A percentile compares a stretch with the other conserved stretches of the same genome.
Evolutionary conservation across 2,797 vertebrate genomes (phyloP).

Genomic region (Spea hammondii): DNA sequence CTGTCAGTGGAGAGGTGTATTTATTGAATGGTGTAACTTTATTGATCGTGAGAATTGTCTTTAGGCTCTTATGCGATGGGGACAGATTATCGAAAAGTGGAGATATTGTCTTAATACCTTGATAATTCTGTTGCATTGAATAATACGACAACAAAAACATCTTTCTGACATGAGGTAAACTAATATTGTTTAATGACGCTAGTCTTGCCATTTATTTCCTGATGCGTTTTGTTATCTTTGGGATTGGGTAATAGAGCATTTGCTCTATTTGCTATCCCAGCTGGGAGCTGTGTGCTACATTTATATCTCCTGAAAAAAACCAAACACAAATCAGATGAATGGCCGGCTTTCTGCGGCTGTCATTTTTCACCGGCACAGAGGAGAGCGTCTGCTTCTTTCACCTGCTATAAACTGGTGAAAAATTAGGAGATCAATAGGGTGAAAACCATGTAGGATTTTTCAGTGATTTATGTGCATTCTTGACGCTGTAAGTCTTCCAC

Average conservation of each 20-base stretch:
- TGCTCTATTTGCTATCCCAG: conserved; percentile 41
- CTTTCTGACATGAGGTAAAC: neutral
- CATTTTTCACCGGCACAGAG: conserved; percentile 37
- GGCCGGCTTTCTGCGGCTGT: conserved; percentile 27
- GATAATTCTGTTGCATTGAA: neutral
- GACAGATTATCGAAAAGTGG: too few species aligned
- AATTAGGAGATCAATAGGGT: conserved; percentile 45
- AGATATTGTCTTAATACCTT: neutral
- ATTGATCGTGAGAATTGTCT: too few species aligned
- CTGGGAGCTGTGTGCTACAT: conserved; percentile 35
- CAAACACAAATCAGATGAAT: conserved; percentile 51
- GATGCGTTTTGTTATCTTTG: conserved; percentile 23
- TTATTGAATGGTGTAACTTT: too few species aligned
- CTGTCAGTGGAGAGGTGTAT: too few species aligned
- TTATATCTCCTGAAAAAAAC: conserved; percentile 49
- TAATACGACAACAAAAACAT: neutral
- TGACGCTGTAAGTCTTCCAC: conserved; percentile 5
- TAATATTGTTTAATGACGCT: neutral
- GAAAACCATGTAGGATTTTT: conserved; percentile 40
- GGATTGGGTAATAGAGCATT: conserved; percentile 39
- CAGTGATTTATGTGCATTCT: conserved; percentile 31
- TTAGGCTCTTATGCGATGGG: too few species aligned
- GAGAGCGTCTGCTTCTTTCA: conserved; percentile 27
- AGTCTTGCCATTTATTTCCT: neutral
- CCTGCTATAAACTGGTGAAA: conserved; percentile 38